Conservation (phyloP, 2,888 invertebrate species). For the Eristalis arbustorum region DNA sequence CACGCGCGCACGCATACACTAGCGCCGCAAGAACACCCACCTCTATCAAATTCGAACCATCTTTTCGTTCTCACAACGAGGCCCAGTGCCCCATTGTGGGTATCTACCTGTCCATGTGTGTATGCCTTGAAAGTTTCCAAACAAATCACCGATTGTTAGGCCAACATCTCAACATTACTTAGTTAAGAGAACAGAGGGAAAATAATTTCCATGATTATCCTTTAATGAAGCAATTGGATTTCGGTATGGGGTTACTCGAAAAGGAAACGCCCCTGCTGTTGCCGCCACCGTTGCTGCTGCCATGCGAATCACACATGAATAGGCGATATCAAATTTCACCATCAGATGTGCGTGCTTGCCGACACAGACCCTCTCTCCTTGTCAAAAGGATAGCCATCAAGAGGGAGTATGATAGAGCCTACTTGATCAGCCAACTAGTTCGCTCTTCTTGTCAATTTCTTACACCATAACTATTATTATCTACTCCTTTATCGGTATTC, state of each 20-base stretch:
- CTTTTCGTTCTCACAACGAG: slow-evolving; percentile 13
- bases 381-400: slow-evolving; percentile 56
- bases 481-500: slow-evolving; percentile 61
- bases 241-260: slow-evolving; percentile 54
- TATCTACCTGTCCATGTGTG: neutral
- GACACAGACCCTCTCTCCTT: slow-evolving; percentile 33
- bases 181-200: slow-evolving; percentile 54
- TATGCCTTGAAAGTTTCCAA: slow-evolving; percentile 56
- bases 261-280: slow-evolving; percentile 53
- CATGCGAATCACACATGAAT: slow-evolving; percentile 68
- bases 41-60: slow-evolving; percentile 21
- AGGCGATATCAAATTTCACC: slow-evolving; percentile 69
- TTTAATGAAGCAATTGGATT: slow-evolving; percentile 69
- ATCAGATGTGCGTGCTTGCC: slow-evolving; percentile 63
- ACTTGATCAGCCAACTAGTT: slow-evolving; percentile 70
- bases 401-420: slow-evolving; percentile 37
- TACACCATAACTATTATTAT: slow-evolving; percentile 69
- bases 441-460: slow-evolving; percentile 69
- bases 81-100: neutral
- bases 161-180: slow-evolving; percentile 58
- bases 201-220: slow-evolving; percentile 67
- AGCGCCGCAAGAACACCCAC: slow-evolving; percentile 38
- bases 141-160: slow-evolving; percentile 65
- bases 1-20: neutral
- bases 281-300: slow-evolving; percentile 36